These are phyloP conservation scores for Darevskia mixta DNA, from an alignment of 2,797 vertebrate genomes.

Conservation along the genomic window DNA sequence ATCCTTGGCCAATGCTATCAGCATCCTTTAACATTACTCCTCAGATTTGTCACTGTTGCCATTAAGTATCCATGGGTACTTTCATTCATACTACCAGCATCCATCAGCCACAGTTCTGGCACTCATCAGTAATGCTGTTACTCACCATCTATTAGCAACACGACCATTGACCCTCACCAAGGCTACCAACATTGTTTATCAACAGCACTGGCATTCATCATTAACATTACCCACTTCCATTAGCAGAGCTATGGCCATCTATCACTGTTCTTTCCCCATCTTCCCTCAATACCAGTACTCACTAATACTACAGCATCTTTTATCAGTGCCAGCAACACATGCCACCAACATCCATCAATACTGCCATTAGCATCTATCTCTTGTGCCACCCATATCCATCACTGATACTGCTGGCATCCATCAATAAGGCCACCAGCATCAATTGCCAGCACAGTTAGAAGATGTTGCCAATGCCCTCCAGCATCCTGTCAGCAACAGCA, in stretches of 20 bases:
- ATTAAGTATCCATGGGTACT: not conserved
- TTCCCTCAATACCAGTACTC: not conserved
- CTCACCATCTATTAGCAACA: constrained; percentile 7
- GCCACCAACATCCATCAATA: constrained; percentile 1
- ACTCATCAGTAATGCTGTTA: not conserved
- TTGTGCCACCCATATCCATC: no score
- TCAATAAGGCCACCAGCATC: not conserved
- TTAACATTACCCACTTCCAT: constrained; percentile 1
- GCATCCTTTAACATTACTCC: not conserved
- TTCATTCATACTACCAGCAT: not conserved
- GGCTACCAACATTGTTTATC: not conserved
- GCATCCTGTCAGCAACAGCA: not conserved
- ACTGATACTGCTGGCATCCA: not conserved
- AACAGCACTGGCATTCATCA: not conserved
- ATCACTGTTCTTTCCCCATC: not conserved
- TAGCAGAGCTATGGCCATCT: not conserved
- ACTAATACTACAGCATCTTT: constrained; percentile 5
- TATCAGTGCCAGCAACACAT: not conserved
- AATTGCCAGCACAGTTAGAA: constrained; percentile 15
- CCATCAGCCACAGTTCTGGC: not conserved
- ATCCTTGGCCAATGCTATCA: not conserved
- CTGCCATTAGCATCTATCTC: not conserved
- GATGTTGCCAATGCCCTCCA: not conserved
- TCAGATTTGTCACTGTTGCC: constrained; percentile 13
- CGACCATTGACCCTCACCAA: not conserved